These are phyloP conservation scores for Apodemia hepburni DNA, from an alignment of 2,888 invertebrate genomes.

Conservation along the genomic window DNA sequence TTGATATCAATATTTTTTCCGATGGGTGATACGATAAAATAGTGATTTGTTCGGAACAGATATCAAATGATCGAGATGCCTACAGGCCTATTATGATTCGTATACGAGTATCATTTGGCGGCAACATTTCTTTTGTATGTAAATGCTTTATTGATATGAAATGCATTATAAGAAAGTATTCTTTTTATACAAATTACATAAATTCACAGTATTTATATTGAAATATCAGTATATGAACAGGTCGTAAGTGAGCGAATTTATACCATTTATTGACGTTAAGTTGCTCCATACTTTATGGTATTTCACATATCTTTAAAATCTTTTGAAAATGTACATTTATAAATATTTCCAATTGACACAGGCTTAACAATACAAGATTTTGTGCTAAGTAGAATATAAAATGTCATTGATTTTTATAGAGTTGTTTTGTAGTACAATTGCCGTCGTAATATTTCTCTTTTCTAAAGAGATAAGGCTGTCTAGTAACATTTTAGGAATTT, in stretches of 20 bases:
- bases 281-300: slow-evolving; percentile 10
- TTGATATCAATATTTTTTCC: slow-evolving; percentile 78
- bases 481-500: slow-evolving; percentile 35
- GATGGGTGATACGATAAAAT: slow-evolving; percentile 72
- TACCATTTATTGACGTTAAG: slow-evolving; percentile 47
- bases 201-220: slow-evolving; percentile 24
- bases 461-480: slow-evolving; percentile 32
- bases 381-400: slow-evolving; percentile 64
- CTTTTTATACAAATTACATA: slow-evolving; percentile 24
- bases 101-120: slow-evolving; percentile 74
- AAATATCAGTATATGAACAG: slow-evolving; percentile 17
- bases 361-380: slow-evolving; percentile 56
- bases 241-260: slow-evolving; percentile 20
- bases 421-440: slow-evolving; percentile 38
- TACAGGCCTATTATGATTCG: slow-evolving; percentile 59
- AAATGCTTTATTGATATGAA: slow-evolving; percentile 65
- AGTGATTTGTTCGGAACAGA: slow-evolving; percentile 75
- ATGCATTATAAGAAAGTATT: slow-evolving; percentile 34
- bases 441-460: slow-evolving; percentile 39
- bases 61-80: slow-evolving; percentile 62
- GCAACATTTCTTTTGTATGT: slow-evolving; percentile 68
- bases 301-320: slow-evolving; percentile 45
- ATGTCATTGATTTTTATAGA: slow-evolving; percentile 48
- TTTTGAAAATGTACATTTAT: slow-evolving; percentile 40
- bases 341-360: slow-evolving; percentile 44